These are phyloP conservation scores for Florisuga fusca DNA, from an alignment of 2,797 vertebrate genomes.

Conservation along the genomic window DNA sequence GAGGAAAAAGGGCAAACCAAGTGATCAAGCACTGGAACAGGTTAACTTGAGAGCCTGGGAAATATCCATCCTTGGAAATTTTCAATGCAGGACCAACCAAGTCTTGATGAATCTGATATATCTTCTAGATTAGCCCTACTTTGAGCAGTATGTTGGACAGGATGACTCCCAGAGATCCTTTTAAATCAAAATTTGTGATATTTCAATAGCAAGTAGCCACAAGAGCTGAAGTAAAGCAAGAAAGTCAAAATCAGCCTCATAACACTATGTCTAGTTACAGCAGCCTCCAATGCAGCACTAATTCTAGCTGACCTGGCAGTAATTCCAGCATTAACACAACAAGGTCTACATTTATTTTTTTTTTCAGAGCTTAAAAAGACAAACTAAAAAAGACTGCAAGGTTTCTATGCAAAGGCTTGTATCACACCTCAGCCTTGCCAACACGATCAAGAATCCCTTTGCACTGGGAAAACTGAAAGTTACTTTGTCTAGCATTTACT, in stretches of 20 bases:
- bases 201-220: background rate
- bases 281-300: background rate
- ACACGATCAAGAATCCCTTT: background rate
- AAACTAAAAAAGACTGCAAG: background rate
- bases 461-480: background rate
- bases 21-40: background rate
- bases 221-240: background rate
- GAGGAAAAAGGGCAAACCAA: background rate
- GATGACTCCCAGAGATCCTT: background rate
- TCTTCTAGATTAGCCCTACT: background rate
- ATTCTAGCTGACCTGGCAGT: background rate
- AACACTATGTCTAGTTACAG: background rate
- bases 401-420: background rate
- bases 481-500: background rate
- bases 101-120: background rate
- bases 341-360: background rate
- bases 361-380: too few species aligned
- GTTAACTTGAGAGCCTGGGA: background rate
- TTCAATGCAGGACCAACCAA: background rate
- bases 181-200: background rate
- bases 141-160: background rate
- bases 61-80: background rate
- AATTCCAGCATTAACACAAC: background rate
- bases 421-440: background rate
- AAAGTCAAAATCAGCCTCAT: background rate